Evolutionary conservation across 2,797 vertebrate species (phyloP).

Genomic region (Gymnodraco acuticeps): DNA sequence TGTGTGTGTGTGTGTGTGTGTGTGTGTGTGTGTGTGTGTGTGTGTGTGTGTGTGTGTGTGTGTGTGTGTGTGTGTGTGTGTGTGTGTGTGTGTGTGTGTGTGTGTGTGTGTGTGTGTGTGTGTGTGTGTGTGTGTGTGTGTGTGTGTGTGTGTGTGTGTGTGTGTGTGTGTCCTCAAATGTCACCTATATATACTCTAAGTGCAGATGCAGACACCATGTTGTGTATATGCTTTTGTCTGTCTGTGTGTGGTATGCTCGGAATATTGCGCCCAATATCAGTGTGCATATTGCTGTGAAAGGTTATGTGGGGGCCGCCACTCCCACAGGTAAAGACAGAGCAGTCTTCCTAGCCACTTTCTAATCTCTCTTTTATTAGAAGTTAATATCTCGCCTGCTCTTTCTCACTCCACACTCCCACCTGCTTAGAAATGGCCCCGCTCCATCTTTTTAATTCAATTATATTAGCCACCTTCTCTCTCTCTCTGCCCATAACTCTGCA

Average conservation of each 20-base stretch:
- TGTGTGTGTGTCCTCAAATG: too few species aligned
- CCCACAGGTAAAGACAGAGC: conserved; percentile 83
- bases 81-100: conserved; percentile 22
- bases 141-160: too few species aligned
- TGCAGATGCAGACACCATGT: too few species aligned
- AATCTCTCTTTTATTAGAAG: conserved; percentile 87
- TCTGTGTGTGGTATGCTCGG: conserved; percentile 41
- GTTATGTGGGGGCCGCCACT: conserved; percentile 79
- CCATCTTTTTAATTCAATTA: conserved; percentile 87
- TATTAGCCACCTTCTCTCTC: conserved; percentile 77
- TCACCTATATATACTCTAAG: too few species aligned
- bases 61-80: neutral
- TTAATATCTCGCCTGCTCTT: conserved; percentile 82
- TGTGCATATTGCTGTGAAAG: conserved; percentile 81
- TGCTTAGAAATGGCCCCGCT: conserved; percentile 82
- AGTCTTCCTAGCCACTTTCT: conserved; percentile 82
- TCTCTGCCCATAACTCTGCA: conserved; percentile 67
- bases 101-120: neutral
- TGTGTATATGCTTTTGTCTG: conserved; percentile 36
- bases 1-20: neutral
- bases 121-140: too few species aligned
- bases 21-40: neutral
- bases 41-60: conserved; percentile 11
- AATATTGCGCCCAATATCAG: conserved; percentile 72
- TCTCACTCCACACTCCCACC: conserved; percentile 81